These are phyloP conservation scores for Cheilinus undulatus DNA, from an alignment of 2,113 vertebrate genomes.

Conservation along the genomic window DNA sequence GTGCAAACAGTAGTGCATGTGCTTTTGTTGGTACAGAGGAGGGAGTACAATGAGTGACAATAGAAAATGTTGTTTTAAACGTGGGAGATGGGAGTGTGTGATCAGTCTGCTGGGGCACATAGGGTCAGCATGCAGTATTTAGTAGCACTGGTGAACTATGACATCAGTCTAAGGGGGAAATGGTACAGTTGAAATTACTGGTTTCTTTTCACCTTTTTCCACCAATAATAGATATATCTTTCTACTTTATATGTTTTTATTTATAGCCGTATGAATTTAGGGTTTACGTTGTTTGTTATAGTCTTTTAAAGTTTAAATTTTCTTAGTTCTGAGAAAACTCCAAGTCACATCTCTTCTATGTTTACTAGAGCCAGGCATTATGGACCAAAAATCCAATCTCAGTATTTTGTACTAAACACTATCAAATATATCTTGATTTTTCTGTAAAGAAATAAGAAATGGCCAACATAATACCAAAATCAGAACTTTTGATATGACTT, in stretches of 20 bases:
- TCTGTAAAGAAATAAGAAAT: no score
- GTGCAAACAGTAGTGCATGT: conserved; percentile 37
- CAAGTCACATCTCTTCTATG: not conserved
- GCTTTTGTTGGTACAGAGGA: not conserved
- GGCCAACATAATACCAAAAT: no score
- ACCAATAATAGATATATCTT: not conserved
- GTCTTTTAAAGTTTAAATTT: not conserved
- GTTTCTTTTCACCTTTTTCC: not conserved
- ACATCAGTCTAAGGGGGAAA: not conserved
- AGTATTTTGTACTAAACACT: no score
- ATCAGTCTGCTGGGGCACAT: not conserved
- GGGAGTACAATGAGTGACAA: not conserved
- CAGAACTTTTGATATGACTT: no score
- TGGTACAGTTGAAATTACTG: not conserved
- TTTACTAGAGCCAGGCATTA: no score
- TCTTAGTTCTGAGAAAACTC: not conserved
- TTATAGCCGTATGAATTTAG: not conserved
- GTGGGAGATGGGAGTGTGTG: conserved; percentile 1
- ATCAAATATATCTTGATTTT: no score
- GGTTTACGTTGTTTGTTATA: not conserved
- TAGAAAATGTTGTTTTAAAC: not conserved
- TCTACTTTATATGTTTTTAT: not conserved
- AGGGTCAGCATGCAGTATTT: conserved; percentile 35
- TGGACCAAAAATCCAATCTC: no score
- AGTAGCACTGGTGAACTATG: not conserved